Evolutionary conservation across 1,140 invertebrate species (phyloP).

Genomic region (Atta cephalotes): DNA sequence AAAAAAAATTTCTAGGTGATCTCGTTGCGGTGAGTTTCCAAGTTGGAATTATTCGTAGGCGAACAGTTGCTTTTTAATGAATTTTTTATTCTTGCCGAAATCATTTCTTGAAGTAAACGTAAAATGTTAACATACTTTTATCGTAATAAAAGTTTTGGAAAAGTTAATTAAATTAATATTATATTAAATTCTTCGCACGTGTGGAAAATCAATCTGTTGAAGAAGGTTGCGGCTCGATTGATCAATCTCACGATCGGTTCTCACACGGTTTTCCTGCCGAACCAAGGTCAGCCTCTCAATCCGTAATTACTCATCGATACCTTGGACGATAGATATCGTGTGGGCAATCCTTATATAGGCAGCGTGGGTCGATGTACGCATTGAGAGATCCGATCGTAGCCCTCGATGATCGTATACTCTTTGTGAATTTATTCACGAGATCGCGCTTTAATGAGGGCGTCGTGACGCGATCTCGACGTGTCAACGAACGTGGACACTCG

Average conservation of each 20-base stretch:
- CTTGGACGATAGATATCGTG: conserved; percentile 51
- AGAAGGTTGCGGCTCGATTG: background rate
- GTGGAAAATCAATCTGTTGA: background rate
- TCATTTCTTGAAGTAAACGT: background rate
- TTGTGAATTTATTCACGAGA: conserved; percentile 34
- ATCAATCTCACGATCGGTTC: conserved; percentile 24
- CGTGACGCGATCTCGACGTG: conserved; percentile 38
- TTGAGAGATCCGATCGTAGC: background rate
- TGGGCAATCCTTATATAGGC: conserved; percentile 37
- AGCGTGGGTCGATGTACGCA: conserved; percentile 43
- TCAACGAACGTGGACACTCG: conserved; percentile 23
- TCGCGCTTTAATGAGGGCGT: conserved; percentile 37
- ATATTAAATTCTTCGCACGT: background rate
- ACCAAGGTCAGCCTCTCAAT: conserved; percentile 38
- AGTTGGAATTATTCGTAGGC: conserved; percentile 8
- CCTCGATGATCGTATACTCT: background rate
- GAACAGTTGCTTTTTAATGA: conserved; percentile 1
- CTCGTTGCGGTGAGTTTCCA: conserved; percentile 25
- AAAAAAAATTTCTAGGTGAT: conserved; percentile 50
- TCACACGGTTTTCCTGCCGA: conserved; percentile 10
- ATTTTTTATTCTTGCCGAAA: background rate
- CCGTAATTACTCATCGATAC: conserved; percentile 38
- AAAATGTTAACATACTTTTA: background rate
- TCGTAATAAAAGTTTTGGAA: background rate
- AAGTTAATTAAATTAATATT: background rate